These are phyloP conservation scores for Sinocyclocheilus anshuiensis DNA, from an alignment of 2,113 vertebrate species.

Conservation along the genomic window DNA sequence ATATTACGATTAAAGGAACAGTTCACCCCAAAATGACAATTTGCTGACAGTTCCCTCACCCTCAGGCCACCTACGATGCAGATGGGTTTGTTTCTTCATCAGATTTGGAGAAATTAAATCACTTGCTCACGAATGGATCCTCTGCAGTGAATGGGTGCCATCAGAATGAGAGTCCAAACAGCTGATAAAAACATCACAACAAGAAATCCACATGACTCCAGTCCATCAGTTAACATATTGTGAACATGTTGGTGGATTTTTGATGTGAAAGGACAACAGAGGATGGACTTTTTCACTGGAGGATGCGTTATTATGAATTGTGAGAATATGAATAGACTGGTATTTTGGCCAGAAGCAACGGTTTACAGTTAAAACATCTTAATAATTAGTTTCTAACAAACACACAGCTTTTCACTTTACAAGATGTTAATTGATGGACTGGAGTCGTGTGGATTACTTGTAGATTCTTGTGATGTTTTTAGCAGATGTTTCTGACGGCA, in stretches of 20 bases:
- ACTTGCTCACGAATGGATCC: neutral
- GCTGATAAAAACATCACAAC: too few relatives aligned
- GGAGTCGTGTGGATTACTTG: neutral
- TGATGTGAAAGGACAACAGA: neutral
- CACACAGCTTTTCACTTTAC: neutral
- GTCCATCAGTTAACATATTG: too few relatives aligned
- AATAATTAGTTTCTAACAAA: neutral
- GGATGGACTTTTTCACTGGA: neutral
- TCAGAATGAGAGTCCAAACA: neutral
- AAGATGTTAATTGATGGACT: neutral
- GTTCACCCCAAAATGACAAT: neutral
- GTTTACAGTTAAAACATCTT: neutral
- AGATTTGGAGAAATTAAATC: neutral
- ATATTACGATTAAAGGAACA: neutral
- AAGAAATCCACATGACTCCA: too few relatives aligned
- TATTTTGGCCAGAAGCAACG: neutral
- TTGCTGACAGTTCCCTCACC: neutral
- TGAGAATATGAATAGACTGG: neutral
- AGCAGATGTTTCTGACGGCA: neutral
- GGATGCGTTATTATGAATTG: neutral
- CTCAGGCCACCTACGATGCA: neutral
- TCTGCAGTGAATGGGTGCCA: neutral
- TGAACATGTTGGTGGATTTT: neutral
- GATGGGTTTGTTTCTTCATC: neutral
- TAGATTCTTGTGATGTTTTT: neutral